These are phyloP conservation scores for Cotesia vestalis DNA, from an alignment of 1,140 invertebrate species.

Conservation along the genomic window DNA sequence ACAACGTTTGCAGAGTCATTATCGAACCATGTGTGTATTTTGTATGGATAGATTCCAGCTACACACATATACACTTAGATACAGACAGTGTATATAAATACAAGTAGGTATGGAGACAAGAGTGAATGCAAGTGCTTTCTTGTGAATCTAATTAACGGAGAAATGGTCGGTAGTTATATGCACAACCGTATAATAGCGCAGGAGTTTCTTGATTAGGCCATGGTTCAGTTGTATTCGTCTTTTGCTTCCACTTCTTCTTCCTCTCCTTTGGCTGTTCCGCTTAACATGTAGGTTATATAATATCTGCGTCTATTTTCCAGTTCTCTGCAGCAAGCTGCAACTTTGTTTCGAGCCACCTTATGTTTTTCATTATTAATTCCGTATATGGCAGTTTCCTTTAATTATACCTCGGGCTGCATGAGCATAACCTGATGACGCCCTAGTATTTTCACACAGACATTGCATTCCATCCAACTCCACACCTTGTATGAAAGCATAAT, in stretches of 20 bases:
- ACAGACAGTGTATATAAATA: no score
- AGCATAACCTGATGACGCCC: slow-evolving; percentile 14
- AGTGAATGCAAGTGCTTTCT: neutral
- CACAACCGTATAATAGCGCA: slow-evolving; percentile 11
- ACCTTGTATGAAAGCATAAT: neutral
- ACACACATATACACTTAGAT: no score
- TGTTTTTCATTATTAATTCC: slow-evolving; percentile 36
- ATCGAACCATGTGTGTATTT: neutral
- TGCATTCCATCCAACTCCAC: slow-evolving; percentile 15
- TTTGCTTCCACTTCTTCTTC: neutral
- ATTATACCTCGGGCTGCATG: slow-evolving; percentile 25
- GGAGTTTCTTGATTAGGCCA: slow-evolving; percentile 6
- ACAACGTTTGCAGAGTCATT: slow-evolving; percentile 4
- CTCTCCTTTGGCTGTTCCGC: neutral
- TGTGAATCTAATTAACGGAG: slow-evolving; percentile 16
- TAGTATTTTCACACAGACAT: slow-evolving; percentile 13
- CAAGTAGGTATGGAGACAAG: neutral
- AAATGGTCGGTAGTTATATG: slow-evolving; percentile 24
- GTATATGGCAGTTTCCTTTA: slow-evolving; percentile 32
- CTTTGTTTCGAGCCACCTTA: slow-evolving; percentile 13
- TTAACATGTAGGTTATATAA: no score
- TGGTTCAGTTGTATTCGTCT: slow-evolving; percentile 11
- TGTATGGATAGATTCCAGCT: no score
- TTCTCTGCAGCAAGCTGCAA: neutral
- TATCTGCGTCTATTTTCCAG: neutral